Evolutionary conservation across 2,113 vertebrate genomes (phyloP), one percentile per base, ranked within the genome.

Genomic region (Solenodon paradoxus): DNA sequence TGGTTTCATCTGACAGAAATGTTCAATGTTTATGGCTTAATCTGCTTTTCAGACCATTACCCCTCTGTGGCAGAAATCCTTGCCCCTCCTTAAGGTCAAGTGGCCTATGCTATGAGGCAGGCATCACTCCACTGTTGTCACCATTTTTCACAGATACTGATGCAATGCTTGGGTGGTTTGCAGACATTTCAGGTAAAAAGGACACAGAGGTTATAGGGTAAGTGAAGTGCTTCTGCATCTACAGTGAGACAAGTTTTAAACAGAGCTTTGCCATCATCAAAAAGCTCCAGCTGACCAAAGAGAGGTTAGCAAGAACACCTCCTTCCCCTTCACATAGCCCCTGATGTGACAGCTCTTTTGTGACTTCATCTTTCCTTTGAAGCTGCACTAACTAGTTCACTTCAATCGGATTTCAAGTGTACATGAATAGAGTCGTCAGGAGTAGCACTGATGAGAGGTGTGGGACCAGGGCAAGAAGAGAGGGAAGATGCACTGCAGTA

Each of bases 11-110:
- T 98, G 96, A 97, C 10, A 96, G 97, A 96, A 98, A 96, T 42
- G 84, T 92, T 87, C 74, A 95, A 80, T 89, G 96, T 98, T 98
- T 98, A 97, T 94, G 88, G 75, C 95, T 98, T 97, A 96, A 97
- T 98, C 95, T 98, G 95, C 88, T 87, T 96, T 93, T 97, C 35
- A 68, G 66, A 91, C 81, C 64, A 45, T 95, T 80, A 69, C 61
- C 47, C 88, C 94, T 94, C 89, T 75, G 17, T 35, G 79, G 38
- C 55, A 93, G 82, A 94, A 88, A 42, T 64, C 90, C 79, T 94
- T 97, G 81, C 61, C 87, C 42, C 86, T 32, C 81, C 89, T 96
- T 91, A 95, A 95, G 96, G 95, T 97, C 84, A 96, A 96, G 61
- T 68, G 96, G 90, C 86, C 92, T 77, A 81, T 32, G 9, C 35